A percentile compares a stretch with the other conserved stretches of the same genome.
Evolutionary conservation across 2,113 vertebrate species (phyloP).

Genomic region (Athene cunicularia): DNA sequence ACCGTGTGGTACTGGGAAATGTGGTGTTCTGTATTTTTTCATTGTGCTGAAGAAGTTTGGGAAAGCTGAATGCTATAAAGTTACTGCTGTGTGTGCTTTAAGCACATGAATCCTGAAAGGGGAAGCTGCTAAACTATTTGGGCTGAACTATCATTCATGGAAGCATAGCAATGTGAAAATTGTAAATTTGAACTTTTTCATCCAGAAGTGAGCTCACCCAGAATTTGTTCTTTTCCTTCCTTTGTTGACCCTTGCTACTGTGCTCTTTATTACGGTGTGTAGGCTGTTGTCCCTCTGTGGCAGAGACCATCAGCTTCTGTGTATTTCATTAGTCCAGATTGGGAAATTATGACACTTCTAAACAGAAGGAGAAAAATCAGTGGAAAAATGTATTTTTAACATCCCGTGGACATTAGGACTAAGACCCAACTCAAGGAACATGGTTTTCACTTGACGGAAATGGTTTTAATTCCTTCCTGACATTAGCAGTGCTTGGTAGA

Average conservation of each 20-base stretch:
- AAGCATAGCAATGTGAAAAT: neutral
- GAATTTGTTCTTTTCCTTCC: neutral
- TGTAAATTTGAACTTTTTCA: neutral
- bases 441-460: neutral
- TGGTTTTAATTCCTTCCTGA: neutral
- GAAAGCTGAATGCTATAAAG: neutral
- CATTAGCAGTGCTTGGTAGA: neutral
- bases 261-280: neutral
- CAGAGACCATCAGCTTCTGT: neutral
- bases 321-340: neutral
- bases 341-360: neutral
- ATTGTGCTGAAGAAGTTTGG: neutral
- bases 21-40: neutral
- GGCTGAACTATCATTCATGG: neutral
- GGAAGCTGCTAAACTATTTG: neutral
- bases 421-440: neutral
- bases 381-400: neutral
- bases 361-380: neutral
- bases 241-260: neutral
- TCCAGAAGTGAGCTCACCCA: neutral
- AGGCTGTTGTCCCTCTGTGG: neutral
- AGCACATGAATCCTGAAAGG: neutral
- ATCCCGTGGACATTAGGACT: accelerated
- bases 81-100: neutral
- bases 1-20: neutral